These are phyloP conservation scores for Ochotona princeps DNA, from an alignment of 2,113 vertebrate genomes.

Conservation along the genomic window DNA sequence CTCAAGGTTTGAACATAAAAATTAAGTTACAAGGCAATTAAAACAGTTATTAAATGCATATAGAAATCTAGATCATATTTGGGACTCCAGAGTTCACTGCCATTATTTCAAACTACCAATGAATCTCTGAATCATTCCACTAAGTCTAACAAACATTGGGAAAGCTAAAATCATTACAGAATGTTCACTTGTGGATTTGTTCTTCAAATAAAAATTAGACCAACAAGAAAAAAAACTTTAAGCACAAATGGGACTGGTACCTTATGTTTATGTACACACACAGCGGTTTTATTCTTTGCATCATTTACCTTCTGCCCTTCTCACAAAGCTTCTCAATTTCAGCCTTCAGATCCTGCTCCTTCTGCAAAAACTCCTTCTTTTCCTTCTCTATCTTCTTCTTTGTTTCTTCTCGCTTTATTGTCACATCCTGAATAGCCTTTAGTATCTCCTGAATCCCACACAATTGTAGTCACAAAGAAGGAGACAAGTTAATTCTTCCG, in stretches of 20 bases:
- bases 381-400: slow-evolving; percentile 92
- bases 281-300: neutral
- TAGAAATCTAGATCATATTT: slow-evolving; percentile 45
- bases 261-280: neutral
- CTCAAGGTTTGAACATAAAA: neutral
- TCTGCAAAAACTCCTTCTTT: slow-evolving; percentile 90
- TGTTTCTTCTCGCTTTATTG: slow-evolving; percentile 89
- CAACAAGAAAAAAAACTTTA: slow-evolving; percentile 1
- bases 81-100: neutral
- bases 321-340: slow-evolving; percentile 90
- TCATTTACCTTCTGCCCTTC: slow-evolving; percentile 88
- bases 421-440: slow-evolving; percentile 87
- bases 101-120: neutral
- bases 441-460: slow-evolving; percentile 82
- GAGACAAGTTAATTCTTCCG: slow-evolving; percentile 60
- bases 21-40: slow-evolving; percentile 18
- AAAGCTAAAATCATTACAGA: slow-evolving; percentile 34
- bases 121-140: neutral
- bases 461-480: slow-evolving; percentile 43
- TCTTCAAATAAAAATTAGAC: slow-evolving; percentile 56
- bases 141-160: neutral
- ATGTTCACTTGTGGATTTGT: slow-evolving; percentile 13
- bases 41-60: neutral
- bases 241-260: neutral
- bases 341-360: slow-evolving; percentile 89